Conservation (phyloP, 2,888 invertebrate species). For the Chirona hameri region DNA sequence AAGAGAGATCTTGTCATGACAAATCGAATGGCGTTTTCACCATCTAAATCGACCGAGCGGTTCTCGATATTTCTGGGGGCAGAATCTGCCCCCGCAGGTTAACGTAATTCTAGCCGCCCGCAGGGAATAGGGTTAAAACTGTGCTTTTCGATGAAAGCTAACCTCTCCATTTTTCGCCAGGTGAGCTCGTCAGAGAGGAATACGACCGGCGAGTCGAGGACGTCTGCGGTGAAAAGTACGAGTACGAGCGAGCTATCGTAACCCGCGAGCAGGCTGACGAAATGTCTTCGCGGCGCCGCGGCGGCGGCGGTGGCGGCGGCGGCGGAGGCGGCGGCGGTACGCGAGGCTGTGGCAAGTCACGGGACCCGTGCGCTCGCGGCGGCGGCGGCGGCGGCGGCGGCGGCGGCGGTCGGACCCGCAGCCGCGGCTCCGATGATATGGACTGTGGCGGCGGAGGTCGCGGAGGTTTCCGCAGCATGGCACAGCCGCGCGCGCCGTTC, state of each 20-base stretch:
- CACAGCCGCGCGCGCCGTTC: not conserved
- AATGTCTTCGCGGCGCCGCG: not conserved
- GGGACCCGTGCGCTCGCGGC: not conserved
- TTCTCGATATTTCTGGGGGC: no score
- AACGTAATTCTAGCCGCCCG: no score
- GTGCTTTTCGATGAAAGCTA: no score
- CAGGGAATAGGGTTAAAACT: no score
- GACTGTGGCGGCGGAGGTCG: not conserved
- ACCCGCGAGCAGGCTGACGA: not conserved
- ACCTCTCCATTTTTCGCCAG: not conserved
- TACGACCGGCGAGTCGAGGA: slow-evolving; percentile 9
- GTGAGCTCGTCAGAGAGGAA: not conserved
- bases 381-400: not conserved
- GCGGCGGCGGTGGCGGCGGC: not conserved
- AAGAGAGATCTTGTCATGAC: no score
- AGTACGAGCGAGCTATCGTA: slow-evolving; percentile 13
- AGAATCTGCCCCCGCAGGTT: no score
- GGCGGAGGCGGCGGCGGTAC: not conserved
- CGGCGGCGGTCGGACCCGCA: not conserved
- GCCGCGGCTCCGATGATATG: not conserved
- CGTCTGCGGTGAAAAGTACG: slow-evolving; percentile 10
- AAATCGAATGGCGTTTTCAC: no score
- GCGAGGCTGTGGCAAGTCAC: not conserved
- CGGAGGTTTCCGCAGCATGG: not conserved
- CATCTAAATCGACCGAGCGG: no score